Evolutionary conservation across 2,888 invertebrate genomes (phyloP).

Genomic region (Cataglyphis cursor): DNA sequence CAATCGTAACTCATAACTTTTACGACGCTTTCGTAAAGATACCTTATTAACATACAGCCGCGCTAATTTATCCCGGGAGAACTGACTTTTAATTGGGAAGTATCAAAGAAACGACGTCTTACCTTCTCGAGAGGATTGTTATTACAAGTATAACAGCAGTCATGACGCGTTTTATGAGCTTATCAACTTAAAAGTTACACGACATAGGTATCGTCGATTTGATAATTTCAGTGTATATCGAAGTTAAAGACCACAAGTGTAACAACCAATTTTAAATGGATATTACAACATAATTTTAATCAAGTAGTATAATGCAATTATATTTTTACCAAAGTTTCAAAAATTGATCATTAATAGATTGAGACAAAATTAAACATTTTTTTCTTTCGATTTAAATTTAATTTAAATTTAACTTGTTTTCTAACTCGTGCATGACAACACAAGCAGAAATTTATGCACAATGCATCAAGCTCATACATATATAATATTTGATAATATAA

Average conservation of each 20-base stretch:
- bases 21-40: conserved; percentile 73
- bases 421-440: not conserved
- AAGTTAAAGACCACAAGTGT: not conserved
- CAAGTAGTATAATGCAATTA: not conserved
- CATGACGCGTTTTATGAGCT: not conserved
- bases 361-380: not conserved
- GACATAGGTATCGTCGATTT: not conserved
- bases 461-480: not conserved
- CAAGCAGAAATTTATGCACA: not conserved
- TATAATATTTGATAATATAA: no score
- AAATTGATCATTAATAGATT: not conserved
- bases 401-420: not conserved
- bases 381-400: not conserved
- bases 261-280: not conserved
- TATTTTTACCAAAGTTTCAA: not conserved
- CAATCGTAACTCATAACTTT: conserved; percentile 74
- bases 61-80: conserved; percentile 69
- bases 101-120: conserved; percentile 51
- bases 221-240: not conserved
- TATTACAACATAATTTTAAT: not conserved
- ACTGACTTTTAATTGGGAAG: conserved; percentile 64
- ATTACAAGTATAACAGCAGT: conserved; percentile 4
- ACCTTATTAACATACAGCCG: conserved; percentile 74
- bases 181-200: not conserved
- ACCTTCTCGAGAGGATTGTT: conserved; percentile 11